phyloP scores from a whole-genome alignment of 2,797 vertebrate species.

The Vipera ursinii region DNA sequence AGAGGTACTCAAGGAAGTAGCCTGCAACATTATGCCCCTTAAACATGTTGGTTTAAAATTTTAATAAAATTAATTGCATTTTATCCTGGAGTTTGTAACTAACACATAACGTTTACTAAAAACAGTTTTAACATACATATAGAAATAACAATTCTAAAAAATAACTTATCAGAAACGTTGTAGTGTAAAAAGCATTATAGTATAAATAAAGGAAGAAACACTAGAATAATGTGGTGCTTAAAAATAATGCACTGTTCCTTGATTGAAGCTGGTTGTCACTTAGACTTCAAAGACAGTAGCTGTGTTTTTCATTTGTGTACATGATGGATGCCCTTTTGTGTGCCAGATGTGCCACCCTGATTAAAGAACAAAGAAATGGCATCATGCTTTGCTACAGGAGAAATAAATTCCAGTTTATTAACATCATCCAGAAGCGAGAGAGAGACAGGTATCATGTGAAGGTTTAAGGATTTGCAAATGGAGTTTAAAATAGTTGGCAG shows the following conservation, averaged over 20 bases:
- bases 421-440: not conserved
- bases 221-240: slow-evolving; percentile 5
- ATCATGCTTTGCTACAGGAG: not conserved
- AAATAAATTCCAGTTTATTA: slow-evolving; percentile 14
- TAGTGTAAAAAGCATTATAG: slow-evolving; percentile 22
- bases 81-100: not conserved
- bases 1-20: not conserved
- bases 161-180: not conserved
- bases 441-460: accelerated
- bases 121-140: not conserved
- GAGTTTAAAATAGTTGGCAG: not conserved
- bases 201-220: slow-evolving; percentile 6
- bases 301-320: slow-evolving; percentile 40
- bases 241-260: not conserved
- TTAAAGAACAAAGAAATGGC: slow-evolving; percentile 26
- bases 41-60: not conserved
- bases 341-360: slow-evolving; percentile 37
- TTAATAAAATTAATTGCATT: not conserved
- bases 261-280: slow-evolving; percentile 27
- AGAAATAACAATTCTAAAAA: not conserved
- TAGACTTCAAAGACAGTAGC: slow-evolving; percentile 24
- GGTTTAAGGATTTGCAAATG: not conserved
- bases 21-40: not conserved
- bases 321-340: slow-evolving; percentile 31
- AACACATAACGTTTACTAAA: not conserved